Percentiles rank a stretch among this genome's conserved stretches.
These are phyloP conservation scores for Diplodus sargus DNA, from an alignment of 2,797 vertebrate species.

Conservation along the genomic window DNA sequence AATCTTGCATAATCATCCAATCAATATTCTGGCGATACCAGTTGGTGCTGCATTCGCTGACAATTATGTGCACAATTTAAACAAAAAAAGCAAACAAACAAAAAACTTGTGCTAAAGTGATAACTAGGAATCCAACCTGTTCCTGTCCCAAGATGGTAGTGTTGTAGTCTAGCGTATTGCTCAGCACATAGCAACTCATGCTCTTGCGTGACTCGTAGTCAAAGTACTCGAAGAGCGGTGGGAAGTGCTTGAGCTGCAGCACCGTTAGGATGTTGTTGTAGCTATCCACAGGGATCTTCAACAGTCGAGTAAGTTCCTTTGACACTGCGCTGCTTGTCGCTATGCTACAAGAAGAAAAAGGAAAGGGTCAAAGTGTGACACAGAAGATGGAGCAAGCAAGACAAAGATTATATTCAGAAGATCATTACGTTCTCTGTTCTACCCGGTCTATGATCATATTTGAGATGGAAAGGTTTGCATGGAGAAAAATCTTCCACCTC, in stretches of 20 bases:
- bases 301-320: constrained; percentile 95
- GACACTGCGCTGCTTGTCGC: constrained; percentile 98
- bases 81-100: too few relatives aligned
- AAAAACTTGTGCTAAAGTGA: not conserved
- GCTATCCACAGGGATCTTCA: constrained; percentile 98
- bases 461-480: too few relatives aligned
- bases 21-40: not conserved
- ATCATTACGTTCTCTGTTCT: not conserved
- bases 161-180: constrained; percentile 95
- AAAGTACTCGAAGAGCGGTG: constrained; percentile 97
- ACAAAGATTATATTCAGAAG: not conserved
- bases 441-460: not conserved
- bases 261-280: constrained; percentile 98
- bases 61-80: too few relatives aligned
- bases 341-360: constrained; percentile 84
- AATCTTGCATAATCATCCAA: not conserved
- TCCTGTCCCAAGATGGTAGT: constrained; percentile 96
- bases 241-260: constrained; percentile 97
- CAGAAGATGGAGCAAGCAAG: not conserved
- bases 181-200: constrained; percentile 99
- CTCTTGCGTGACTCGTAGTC: constrained; percentile 98
- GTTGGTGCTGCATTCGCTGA: not conserved
- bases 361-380: not conserved
- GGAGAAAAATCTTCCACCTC: too few relatives aligned
- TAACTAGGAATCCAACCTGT: constrained; percentile 85